Base-by-base conservation (phyloP, 2,113 vertebrate species). In the Sapayoa aenigma region DNA sequence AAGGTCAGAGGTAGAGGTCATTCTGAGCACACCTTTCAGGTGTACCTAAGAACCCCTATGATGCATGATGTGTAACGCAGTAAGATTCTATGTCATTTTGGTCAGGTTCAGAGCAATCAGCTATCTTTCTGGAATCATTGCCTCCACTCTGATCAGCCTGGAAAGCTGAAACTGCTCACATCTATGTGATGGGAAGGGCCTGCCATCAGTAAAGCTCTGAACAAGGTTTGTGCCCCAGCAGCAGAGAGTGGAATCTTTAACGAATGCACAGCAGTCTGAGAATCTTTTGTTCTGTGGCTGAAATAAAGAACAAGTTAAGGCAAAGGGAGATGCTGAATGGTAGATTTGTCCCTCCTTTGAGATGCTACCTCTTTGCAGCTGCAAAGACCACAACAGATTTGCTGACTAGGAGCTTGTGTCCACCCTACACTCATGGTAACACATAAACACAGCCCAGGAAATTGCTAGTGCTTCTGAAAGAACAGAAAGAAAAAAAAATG, bases 291-390 rank as follows among this genome's bases (percentile, higher is more conserved):
- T 92, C 46, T 74, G 75, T 73, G 55, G 63, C 35, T 49, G 21
- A 93, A 92, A 88, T 69, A 85, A 84, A 83, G 42, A 93, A 89
- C 83, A 94, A 92, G 83, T 87, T 84, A 97, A 89, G 60, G 52
- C 76, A 90, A 80, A 92, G 21, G 39, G 39, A 93, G 68, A 74
- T 63, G 76, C 11, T 69, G 52, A 93, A 93, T 67, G 42, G 68
- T 27, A 90, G 55, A 71, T 65, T 9, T 78, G 55, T 84, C 75
- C 42, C 73, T 93, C 60, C 60, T 95, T 81, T 74, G 87, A 94
- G 89, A 92, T 77, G 55, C 68, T 69, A 80, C 76, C 15, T 87
- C 72, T 92, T 30, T 80, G 68, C 47, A 92, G 76, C 83, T 10
- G 7, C 59, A 77, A 84, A 71, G 90, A 86, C 63, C 63, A 50